Percentiles rank a stretch among this genome's conserved stretches.
Conservation (phyloP, 1,140 invertebrate genomes). For the Drosophila murphyi region DNA sequence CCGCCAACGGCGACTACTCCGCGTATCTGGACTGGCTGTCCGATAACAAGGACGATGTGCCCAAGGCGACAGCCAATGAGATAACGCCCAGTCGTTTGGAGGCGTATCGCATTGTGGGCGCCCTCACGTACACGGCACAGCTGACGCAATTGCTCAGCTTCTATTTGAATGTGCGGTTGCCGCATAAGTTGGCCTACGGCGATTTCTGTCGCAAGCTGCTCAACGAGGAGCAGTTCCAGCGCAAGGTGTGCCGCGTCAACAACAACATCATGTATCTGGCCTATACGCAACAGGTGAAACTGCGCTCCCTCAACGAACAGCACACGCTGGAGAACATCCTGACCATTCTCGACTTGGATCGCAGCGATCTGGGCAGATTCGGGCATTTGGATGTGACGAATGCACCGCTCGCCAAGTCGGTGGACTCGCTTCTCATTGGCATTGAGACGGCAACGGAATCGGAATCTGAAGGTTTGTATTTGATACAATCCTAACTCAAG, state of each 20-base stretch:
- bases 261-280: constrained; percentile 93
- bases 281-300: constrained; percentile 90
- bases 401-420: constrained; percentile 80
- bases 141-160: constrained; percentile 90
- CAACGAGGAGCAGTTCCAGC: constrained; percentile 89
- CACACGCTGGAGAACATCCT: constrained; percentile 91
- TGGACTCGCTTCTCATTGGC: constrained; percentile 87
- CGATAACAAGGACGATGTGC: constrained; percentile 88
- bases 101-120: constrained; percentile 91
- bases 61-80: constrained; percentile 84
- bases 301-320: constrained; percentile 87
- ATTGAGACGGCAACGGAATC: constrained; percentile 88
- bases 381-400: constrained; percentile 71
- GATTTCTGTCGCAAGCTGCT: constrained; percentile 89
- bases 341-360: constrained; percentile 88
- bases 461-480: constrained; percentile 86
- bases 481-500: background rate
- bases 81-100: constrained; percentile 86
- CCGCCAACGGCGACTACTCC: constrained; percentile 90
- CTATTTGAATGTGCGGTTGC: constrained; percentile 90
- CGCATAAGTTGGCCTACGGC: constrained; percentile 90
- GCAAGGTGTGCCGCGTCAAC: constrained; percentile 91
- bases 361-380: constrained; percentile 88
- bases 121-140: constrained; percentile 92
- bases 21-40: constrained; percentile 90